Conservation (phyloP, 2,888 invertebrate genomes). For the Diplazon laetatorius region DNA sequence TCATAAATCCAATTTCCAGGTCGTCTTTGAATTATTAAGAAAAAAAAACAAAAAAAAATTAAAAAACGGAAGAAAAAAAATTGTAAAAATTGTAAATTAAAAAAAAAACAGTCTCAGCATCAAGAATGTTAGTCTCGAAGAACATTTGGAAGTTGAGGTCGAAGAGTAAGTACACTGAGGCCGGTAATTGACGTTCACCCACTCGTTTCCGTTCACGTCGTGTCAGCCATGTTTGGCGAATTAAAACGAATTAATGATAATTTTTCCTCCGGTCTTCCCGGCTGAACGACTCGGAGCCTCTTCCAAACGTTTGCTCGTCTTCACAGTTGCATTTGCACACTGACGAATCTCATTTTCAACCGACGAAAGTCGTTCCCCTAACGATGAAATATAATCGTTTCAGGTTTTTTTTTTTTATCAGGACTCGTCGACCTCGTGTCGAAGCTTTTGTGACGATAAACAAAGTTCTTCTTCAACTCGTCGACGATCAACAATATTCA, state of each 20-base stretch:
- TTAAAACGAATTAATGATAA: slow-evolving; percentile 62
- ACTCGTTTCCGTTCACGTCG: slow-evolving; percentile 58
- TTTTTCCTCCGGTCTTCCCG: too few species aligned
- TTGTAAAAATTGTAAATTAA: too few species aligned
- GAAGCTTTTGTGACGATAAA: too few species aligned
- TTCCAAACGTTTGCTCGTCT: too few species aligned
- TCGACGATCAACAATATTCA: slow-evolving; percentile 6
- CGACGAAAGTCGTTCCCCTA: background rate
- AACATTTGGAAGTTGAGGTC: too few species aligned
- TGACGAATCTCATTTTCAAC: too few species aligned
- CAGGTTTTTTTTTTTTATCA: background rate
- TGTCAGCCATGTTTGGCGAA: slow-evolving; percentile 33
- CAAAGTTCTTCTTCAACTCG: background rate
- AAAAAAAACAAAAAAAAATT: background rate
- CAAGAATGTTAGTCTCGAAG: too few species aligned
- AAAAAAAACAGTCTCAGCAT: background rate
- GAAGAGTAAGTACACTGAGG: slow-evolving; percentile 14
- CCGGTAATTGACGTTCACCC: slow-evolving; percentile 56
- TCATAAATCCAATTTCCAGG: background rate
- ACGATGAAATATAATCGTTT: background rate
- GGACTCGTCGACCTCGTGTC: background rate
- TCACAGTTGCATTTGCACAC: too few species aligned
- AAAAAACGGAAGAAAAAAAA: background rate
- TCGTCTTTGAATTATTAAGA: too few species aligned
- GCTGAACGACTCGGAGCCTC: background rate